Base-by-base conservation (phyloP, 2,113 vertebrate species). In the Entelurus aequoreus region DNA sequence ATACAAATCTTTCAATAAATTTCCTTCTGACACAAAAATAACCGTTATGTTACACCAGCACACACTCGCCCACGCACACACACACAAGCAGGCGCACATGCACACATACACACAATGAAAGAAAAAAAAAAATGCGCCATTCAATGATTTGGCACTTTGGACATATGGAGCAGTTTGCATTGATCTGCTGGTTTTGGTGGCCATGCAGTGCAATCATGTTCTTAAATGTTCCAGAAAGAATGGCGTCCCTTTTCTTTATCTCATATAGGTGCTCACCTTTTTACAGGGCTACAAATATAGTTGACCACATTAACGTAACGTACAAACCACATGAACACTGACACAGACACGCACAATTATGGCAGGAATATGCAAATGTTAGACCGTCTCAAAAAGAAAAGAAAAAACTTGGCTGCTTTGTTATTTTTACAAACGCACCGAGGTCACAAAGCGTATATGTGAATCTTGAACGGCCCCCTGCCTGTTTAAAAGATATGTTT, bases 141-240 rank as follows among this genome's bases (percentile, higher is more conserved):
- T 72, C 53, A 50, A 57, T 77, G 78, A 76, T 89, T 90, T 91
- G 91, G 91, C 89, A 92, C 90, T 90, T 88, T 84, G 83, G 87
- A 89, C 84, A 81, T 76, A 71, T 76, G 77, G 80, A 87, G 80
- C 73, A 74, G 78, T 83, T 90, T 88, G 88, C 87, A 90, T 87
- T 88, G 86, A 86, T 89, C 85, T 90, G 90, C 88, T 90, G 86
- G 88, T 90, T 86, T 66, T 75, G 79, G 77, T 81, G 78, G 77
- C 83, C 84, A 86, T 88, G 86, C 86, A 85, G 84, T 86, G 86
- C 80, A 83, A 77, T 71, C 76, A 63, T 82, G 37, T 69, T 76
- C 42, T 40, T 44, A 57, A 72, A 68, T 77, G 79, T 80, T 78
- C 65, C 81, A 77, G 71, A 69, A 84, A 77, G 73, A 68, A 82